These are phyloP conservation scores for Gallinago undulata DNA, from an alignment of 2,113 vertebrate genomes.

Conservation along the genomic window DNA sequence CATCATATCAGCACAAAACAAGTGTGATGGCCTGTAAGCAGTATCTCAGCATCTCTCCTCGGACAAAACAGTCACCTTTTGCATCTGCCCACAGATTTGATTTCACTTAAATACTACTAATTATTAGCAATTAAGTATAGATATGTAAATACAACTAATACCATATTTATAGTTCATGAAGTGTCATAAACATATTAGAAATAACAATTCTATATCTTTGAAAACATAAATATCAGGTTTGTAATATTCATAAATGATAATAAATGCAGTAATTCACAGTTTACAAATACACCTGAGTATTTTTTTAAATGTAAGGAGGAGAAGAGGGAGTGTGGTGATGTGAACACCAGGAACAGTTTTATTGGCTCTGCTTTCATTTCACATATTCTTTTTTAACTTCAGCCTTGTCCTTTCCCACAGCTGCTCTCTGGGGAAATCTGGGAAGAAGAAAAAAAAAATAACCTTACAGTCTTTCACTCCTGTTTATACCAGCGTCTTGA, in stretches of 20 bases:
- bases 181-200: not conserved
- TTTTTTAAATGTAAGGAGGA: not conserved
- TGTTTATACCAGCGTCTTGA: constrained; percentile 65
- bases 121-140: not conserved
- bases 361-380: not conserved
- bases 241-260: not conserved
- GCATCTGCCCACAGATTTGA: not conserved
- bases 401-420: not conserved
- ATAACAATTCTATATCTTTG: not conserved
- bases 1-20: not conserved
- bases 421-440: not conserved
- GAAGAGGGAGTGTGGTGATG: not conserved
- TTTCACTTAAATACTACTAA: not conserved
- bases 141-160: not conserved
- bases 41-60: not conserved
- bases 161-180: not conserved
- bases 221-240: not conserved
- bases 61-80: not conserved
- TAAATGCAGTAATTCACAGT: not conserved
- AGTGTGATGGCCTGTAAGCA: not conserved
- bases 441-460: not conserved
- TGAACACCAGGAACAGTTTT: not conserved
- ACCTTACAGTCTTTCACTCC: constrained; percentile 69
- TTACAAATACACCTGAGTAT: not conserved
- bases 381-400: not conserved